Evolutionary conservation across 2,888 invertebrate species (phyloP).

Genomic region (Ernsta delagoae): DNA sequence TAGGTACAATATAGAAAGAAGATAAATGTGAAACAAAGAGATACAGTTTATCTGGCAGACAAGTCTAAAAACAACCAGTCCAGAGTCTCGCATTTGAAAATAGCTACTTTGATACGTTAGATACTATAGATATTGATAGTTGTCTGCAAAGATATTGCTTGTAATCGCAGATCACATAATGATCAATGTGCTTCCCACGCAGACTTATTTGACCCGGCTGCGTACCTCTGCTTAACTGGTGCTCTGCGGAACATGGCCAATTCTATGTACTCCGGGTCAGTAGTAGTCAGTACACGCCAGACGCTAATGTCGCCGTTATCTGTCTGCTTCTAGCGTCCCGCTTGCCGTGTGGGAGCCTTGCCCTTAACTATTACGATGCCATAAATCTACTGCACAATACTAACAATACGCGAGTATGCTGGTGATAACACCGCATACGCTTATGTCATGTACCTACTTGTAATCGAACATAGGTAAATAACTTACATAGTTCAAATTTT

Average conservation of each 20-base stretch:
- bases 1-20: too few species aligned
- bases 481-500: too few species aligned
- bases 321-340: conserved; percentile 46
- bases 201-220: conserved; percentile 54
- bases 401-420: conserved; percentile 25
- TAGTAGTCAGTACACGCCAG: conserved; percentile 54
- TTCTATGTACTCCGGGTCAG: conserved; percentile 51
- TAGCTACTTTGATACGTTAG: too few species aligned
- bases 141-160: not conserved
- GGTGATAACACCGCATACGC: conserved; percentile 17
- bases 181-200: conserved; percentile 59
- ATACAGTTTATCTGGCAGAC: too few species aligned
- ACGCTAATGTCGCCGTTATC: conserved; percentile 69
- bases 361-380: conserved; percentile 43
- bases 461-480: too few species aligned
- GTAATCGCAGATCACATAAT: conserved; percentile 9
- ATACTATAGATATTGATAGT: too few species aligned
- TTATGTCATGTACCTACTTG: conserved; percentile 12
- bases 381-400: conserved; percentile 35
- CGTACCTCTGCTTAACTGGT: conserved; percentile 50
- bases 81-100: too few species aligned
- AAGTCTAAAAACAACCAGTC: too few species aligned
- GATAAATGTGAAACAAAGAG: too few species aligned
- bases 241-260: conserved; percentile 52
- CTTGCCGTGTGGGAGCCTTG: conserved; percentile 51